These are phyloP conservation scores for Oreamnos americanus DNA, from an alignment of 2,113 vertebrate genomes.

Conservation along the genomic window DNA sequence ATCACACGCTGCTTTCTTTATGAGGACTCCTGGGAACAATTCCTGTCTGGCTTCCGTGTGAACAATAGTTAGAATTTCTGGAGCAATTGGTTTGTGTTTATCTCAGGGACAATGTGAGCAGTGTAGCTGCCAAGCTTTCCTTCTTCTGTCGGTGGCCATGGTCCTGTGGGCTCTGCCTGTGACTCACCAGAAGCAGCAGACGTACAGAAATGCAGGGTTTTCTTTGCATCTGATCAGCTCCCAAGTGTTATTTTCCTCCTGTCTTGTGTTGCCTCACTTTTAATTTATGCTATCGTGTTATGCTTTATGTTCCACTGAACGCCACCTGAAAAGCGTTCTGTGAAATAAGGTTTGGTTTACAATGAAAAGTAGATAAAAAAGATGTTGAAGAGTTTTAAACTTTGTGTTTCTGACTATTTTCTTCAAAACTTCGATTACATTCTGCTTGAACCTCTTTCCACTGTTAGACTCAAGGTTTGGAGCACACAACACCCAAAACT, in stretches of 20 bases:
- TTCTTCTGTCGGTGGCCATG: fast-evolving
- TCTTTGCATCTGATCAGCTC: neutral
- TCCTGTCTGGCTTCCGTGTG: conserved; percentile 38
- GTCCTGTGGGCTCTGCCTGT: neutral
- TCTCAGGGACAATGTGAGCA: neutral
- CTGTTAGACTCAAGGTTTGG: neutral
- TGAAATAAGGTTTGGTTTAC: conserved; percentile 18
- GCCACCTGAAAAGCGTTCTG: neutral
- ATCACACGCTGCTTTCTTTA: conserved; percentile 44
- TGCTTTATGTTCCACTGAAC: neutral
- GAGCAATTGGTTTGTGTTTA: conserved; percentile 52
- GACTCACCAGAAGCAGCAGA: neutral
- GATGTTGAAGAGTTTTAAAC: neutral
- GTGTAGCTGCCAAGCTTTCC: conserved; percentile 5
- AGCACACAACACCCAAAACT: neutral
- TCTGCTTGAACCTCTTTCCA: neutral
- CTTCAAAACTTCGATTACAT: neutral
- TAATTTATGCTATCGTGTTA: conserved; percentile 34
- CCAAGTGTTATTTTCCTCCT: neutral
- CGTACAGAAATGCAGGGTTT: neutral
- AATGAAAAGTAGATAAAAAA: neutral
- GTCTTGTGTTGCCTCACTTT: neutral
- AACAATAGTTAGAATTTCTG: conserved; percentile 49
- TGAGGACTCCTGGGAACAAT: conserved; percentile 53
- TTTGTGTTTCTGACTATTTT: neutral